These are phyloP conservation scores for Litocranius walleri DNA, from an alignment of 2,113 vertebrate species.

Conservation along the genomic window DNA sequence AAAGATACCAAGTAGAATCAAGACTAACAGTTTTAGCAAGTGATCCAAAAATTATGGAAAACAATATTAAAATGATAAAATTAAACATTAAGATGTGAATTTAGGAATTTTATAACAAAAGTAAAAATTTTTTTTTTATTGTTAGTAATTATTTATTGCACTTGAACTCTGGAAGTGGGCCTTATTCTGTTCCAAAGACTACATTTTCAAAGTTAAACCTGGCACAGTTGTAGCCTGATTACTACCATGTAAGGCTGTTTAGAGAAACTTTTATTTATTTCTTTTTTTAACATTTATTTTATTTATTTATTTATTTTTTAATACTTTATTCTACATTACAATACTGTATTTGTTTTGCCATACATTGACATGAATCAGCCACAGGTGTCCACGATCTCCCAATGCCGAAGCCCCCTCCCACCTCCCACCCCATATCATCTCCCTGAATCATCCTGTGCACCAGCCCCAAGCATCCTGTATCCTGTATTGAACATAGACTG, in stretches of 20 bases:
- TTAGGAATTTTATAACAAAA: constrained; percentile 29
- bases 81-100: not conserved
- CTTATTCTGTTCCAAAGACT: not conserved
- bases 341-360: no score
- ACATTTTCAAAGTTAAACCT: not conserved
- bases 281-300: no score
- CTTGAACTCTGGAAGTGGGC: not conserved
- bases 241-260: not conserved
- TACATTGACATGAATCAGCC: no score
- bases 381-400: no score
- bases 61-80: not conserved
- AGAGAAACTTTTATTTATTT: not conserved
- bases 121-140: not conserved
- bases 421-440: no score
- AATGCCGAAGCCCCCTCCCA: no score
- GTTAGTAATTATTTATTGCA: not conserved
- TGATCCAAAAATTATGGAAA: constrained; percentile 34
- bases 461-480: no score
- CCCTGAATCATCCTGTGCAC: no score
- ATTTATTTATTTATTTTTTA: no score
- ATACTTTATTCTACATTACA: no score
- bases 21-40: not conserved
- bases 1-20: not conserved
- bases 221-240: not conserved
- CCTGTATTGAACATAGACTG: no score